Evolutionary conservation across 2,888 invertebrate genomes (phyloP).

Genomic region (Cosmia trapezina): DNA sequence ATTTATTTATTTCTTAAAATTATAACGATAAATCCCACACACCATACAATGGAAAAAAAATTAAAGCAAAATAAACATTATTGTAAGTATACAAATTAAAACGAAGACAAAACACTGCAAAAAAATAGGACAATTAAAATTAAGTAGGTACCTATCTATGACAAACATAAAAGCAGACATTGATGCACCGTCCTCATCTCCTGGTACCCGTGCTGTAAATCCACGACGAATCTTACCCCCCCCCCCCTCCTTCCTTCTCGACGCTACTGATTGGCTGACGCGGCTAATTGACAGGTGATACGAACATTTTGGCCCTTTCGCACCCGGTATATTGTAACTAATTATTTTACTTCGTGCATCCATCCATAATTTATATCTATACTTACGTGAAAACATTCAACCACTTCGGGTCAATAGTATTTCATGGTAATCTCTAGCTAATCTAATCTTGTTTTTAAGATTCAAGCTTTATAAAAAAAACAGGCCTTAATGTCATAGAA

Average conservation of each 20-base stretch:
- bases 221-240: background rate
- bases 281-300: conserved; percentile 44
- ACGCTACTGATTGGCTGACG: conserved; percentile 28
- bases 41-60: background rate
- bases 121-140: background rate
- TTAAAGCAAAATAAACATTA: too few species aligned
- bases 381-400: background rate
- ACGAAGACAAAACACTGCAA: background rate
- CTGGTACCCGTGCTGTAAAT: conserved; percentile 2
- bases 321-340: background rate
- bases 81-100: background rate
- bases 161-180: background rate
- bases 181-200: conserved; percentile 7
- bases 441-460: too few species aligned
- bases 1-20: background rate
- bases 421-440: too few species aligned
- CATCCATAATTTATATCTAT: background rate
- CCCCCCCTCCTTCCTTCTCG: background rate
- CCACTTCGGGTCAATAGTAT: too few species aligned
- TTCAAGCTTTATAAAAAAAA: background rate
- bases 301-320: conserved; percentile 25
- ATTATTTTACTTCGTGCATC: conserved; percentile 18
- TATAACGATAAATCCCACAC: background rate
- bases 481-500: conserved; percentile 1
- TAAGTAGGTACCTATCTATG: background rate